Evolutionary conservation across 2,888 invertebrate species (phyloP).

Genomic region (Drosophila phalerata): DNA sequence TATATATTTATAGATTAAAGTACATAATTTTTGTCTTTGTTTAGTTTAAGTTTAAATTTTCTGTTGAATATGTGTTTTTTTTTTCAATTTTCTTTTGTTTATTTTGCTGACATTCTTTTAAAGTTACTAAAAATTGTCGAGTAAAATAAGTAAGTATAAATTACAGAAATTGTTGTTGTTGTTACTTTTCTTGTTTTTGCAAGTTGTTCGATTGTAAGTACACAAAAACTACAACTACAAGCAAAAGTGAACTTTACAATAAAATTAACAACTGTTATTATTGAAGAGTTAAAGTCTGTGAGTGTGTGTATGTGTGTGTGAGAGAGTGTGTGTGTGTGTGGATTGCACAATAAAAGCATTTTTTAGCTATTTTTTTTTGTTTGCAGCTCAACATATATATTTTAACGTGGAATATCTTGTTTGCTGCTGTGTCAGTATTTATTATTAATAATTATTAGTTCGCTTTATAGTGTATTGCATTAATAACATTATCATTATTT

Average conservation of each 20-base stretch:
- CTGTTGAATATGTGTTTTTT: slow-evolving; percentile 58
- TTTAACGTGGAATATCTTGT: slow-evolving; percentile 26
- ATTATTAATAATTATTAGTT: slow-evolving; percentile 7
- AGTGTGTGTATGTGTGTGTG: slow-evolving; percentile 12
- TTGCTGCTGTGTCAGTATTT: slow-evolving; percentile 26
- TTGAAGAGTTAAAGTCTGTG: slow-evolving; percentile 39
- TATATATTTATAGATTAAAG: slow-evolving; percentile 67
- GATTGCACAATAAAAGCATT: slow-evolving; percentile 64
- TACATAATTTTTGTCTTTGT: slow-evolving; percentile 62
- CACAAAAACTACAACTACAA: slow-evolving; percentile 59
- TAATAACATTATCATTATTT: slow-evolving; percentile 60
- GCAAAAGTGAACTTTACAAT: slow-evolving; percentile 62
- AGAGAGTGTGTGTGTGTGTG: slow-evolving; percentile 26
- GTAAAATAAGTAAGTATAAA: slow-evolving; percentile 74
- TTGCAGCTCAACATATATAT: slow-evolving; percentile 44
- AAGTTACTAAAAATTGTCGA: slow-evolving; percentile 62
- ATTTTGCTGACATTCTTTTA: slow-evolving; percentile 53
- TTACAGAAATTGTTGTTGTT: slow-evolving; percentile 62
- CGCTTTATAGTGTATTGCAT: slow-evolving; percentile 35
- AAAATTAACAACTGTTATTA: slow-evolving; percentile 62
- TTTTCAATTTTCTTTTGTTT: slow-evolving; percentile 17
- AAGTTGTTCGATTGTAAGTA: slow-evolving; percentile 35
- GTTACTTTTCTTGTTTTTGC: slow-evolving; percentile 18
- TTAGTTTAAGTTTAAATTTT: slow-evolving; percentile 50
- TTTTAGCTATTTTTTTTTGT: slow-evolving; percentile 40